Conservation (phyloP, 2,888 invertebrate species). For the Macrophya alboannulata region DNA sequence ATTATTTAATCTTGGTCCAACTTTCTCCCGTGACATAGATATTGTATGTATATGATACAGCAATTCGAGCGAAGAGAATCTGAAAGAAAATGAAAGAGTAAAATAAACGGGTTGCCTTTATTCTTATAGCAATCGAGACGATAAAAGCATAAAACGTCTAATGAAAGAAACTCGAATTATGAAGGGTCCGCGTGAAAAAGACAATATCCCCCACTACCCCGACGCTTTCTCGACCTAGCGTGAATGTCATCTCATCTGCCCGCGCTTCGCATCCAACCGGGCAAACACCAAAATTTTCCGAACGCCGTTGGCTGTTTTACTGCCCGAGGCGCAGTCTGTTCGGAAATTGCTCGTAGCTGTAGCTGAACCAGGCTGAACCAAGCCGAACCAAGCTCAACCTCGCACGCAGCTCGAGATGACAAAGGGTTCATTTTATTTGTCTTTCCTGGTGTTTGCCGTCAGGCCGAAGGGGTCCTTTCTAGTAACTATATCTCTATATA, state of each 20-base stretch:
- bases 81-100: slow-evolving; percentile 20
- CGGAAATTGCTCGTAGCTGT: slow-evolving; percentile 58
- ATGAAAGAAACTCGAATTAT: slow-evolving; percentile 50
- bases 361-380: slow-evolving; percentile 36
- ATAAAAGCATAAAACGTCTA: slow-evolving; percentile 47
- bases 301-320: slow-evolving; percentile 53
- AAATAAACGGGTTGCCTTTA: background rate
- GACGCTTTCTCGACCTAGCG: slow-evolving; percentile 20
- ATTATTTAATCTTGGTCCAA: slow-evolving; percentile 6
- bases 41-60: background rate
- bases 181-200: slow-evolving; percentile 51
- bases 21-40: background rate
- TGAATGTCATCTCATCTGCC: slow-evolving; percentile 43
- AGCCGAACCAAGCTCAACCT: slow-evolving; percentile 34
- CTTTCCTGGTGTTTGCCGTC: slow-evolving; percentile 51
- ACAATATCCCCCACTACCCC: slow-evolving; percentile 34
- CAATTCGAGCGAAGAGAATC: background rate
- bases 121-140: slow-evolving; percentile 28
- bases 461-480: slow-evolving; percentile 26
- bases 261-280: slow-evolving; percentile 33
- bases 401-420: slow-evolving; percentile 54
- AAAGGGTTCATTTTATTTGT: slow-evolving; percentile 55
- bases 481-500: slow-evolving; percentile 42
- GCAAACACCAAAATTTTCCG: slow-evolving; percentile 51
- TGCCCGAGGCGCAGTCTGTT: slow-evolving; percentile 57